Percentiles rank a stretch among this genome's conserved stretches.
These are phyloP conservation scores for Ptilodon capucinus DNA, from an alignment of 2,888 invertebrate species.

Conservation along the genomic window DNA sequence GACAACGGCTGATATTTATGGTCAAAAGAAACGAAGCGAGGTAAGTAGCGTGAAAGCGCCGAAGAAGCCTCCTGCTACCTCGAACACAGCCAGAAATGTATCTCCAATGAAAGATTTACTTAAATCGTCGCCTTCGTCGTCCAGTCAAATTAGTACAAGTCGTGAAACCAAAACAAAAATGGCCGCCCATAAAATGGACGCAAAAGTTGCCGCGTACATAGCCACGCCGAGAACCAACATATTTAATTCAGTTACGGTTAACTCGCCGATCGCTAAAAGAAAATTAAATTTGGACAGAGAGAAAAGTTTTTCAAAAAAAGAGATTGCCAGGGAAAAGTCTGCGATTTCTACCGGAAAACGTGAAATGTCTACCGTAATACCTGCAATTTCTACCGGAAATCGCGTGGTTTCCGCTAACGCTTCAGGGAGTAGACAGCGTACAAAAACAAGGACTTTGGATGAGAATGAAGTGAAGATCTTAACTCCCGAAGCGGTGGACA, in stretches of 20 bases:
- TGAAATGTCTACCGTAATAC: not conserved
- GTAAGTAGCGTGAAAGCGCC: slow-evolving; percentile 44
- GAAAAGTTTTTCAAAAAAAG: slow-evolving; percentile 17
- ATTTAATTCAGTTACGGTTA: slow-evolving; percentile 60
- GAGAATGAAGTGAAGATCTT: slow-evolving; percentile 70
- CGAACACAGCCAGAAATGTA: slow-evolving; percentile 30
- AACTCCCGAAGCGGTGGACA: slow-evolving; percentile 54
- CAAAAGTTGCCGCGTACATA: slow-evolving; percentile 24
- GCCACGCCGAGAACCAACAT: slow-evolving; percentile 23
- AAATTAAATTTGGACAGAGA: slow-evolving; percentile 6
- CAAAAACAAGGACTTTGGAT: slow-evolving; percentile 70
- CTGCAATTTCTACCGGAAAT: not conserved
- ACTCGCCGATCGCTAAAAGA: slow-evolving; percentile 50
- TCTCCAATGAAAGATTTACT: slow-evolving; percentile 62
- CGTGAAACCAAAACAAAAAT: slow-evolving; percentile 26
- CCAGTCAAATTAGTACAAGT: slow-evolving; percentile 37
- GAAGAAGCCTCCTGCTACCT: slow-evolving; percentile 42
- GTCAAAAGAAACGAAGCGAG: slow-evolving; percentile 44
- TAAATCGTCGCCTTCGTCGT: slow-evolving; percentile 58
- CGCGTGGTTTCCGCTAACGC: too few relatives aligned
- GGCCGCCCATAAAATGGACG: slow-evolving; percentile 17
- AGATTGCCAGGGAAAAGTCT: slow-evolving; percentile 1
- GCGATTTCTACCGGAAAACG: not conserved
- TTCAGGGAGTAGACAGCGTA: slow-evolving; percentile 47
- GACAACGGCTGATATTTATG: slow-evolving; percentile 62